These are phyloP conservation scores for Phenacoccus solenopsis DNA, from an alignment of 1,140 invertebrate species.

Conservation along the genomic window DNA sequence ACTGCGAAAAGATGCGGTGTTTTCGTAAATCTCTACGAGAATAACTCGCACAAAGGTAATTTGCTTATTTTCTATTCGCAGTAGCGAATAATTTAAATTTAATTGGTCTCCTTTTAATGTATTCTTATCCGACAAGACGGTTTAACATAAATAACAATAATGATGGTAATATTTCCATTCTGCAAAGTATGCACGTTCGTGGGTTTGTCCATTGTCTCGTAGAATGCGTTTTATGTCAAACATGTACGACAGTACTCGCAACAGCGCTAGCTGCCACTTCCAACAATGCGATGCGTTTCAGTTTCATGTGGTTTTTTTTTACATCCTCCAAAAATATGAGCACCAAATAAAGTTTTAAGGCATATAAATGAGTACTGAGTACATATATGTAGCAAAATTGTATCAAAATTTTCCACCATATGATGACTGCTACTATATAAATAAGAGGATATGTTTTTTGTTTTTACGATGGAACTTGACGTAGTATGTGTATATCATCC, in stretches of 20 bases:
- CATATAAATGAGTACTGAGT: too few species aligned
- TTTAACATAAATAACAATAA: background rate
- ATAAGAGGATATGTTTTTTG: too few species aligned
- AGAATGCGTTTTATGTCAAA: slow-evolving; percentile 2
- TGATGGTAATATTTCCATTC: background rate
- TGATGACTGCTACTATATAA: too few species aligned
- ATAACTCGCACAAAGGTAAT: background rate
- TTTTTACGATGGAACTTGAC: too few species aligned
- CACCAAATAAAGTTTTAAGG: too few species aligned
- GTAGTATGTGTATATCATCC: too few species aligned
- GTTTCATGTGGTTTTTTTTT: too few species aligned
- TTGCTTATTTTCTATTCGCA: background rate
- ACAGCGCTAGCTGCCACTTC: background rate
- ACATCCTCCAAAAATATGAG: too few species aligned
- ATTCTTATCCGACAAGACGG: background rate
- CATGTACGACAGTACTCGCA: background rate
- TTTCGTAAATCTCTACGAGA: too few species aligned
- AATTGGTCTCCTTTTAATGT: slow-evolving; percentile 2
- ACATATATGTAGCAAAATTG: too few species aligned
- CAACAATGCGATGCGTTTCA: background rate
- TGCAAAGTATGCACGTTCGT: slow-evolving; percentile 1
- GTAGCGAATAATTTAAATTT: background rate
- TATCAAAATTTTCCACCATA: too few species aligned
- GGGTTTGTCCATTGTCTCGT: background rate
- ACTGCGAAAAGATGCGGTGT: too few species aligned